A percentile compares a stretch with the other conserved stretches of the same genome.
phyloP scores from a whole-genome alignment of 2,888 invertebrate species.

The Nomada ruficornis region DNA sequence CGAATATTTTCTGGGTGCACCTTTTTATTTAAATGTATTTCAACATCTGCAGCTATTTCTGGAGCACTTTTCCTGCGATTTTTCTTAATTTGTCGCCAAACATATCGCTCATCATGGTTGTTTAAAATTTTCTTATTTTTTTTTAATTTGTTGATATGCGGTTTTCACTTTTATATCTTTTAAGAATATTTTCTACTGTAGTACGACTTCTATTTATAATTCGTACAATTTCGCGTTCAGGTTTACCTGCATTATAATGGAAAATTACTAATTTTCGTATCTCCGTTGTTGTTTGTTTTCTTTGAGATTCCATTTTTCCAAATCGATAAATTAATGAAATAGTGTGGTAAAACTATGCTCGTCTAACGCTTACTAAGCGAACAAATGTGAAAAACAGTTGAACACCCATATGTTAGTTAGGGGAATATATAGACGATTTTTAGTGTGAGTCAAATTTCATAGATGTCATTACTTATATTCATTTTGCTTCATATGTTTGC shows the following conservation, averaged over 20 bases:
- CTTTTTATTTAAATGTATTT: conserved; percentile 3
- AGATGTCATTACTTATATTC: not conserved
- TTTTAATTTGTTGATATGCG: not conserved
- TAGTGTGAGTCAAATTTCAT: not conserved
- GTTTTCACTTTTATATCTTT: not conserved
- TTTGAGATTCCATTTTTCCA: not conserved
- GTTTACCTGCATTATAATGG: not conserved
- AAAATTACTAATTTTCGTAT: conserved; percentile 5
- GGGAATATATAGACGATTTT: not conserved
- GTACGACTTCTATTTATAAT: not conserved
- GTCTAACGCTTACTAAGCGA: no score
- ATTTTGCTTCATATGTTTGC: not conserved
- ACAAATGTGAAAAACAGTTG: not conserved
- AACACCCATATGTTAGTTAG: not conserved
- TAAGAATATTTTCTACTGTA: not conserved
- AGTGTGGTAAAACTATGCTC: no score
- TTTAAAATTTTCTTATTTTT: not conserved
- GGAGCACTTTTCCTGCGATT: not conserved
- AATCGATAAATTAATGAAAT: not conserved
- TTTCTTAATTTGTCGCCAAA: not conserved
- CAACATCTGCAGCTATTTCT: not conserved
- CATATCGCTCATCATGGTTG: not conserved
- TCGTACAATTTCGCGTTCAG: not conserved
- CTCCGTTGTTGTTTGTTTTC: not conserved
- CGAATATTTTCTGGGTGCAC: not conserved